Evolutionary conservation across 1,140 invertebrate species (phyloP).

Genomic region (Heterodera carotae): DNA sequence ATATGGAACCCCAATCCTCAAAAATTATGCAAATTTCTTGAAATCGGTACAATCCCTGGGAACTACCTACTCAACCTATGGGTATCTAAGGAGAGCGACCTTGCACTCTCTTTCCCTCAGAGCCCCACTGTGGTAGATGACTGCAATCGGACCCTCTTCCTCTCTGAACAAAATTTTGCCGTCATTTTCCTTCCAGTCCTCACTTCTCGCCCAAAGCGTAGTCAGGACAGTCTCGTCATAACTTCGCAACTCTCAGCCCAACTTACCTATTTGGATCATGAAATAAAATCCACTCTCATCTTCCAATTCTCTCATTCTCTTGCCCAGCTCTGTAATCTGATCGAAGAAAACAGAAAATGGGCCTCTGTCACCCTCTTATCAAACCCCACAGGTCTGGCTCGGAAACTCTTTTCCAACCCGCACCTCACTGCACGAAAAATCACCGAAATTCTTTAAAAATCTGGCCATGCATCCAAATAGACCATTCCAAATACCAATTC

Average conservation of each 20-base stretch:
- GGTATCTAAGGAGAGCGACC: not conserved
- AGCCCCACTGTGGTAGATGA: not conserved
- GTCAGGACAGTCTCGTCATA: not conserved
- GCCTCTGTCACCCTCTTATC: not conserved
- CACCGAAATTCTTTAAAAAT: not conserved
- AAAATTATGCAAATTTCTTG: not conserved
- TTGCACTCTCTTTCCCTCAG: constrained; percentile 2
- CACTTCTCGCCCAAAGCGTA: not conserved
- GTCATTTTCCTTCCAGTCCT: not conserved
- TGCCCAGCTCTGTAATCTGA: not conserved
- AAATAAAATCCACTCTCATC: not conserved
- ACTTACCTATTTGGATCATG: not conserved
- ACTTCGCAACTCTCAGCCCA: not conserved
- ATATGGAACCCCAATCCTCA: not conserved
- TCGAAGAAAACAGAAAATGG: not conserved
- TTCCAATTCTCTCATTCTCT: constrained; percentile 21
- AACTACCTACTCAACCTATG: not conserved
- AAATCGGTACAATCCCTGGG: not conserved
- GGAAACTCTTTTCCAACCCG: not conserved
- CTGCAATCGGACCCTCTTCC: not conserved
- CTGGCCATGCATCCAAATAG: constrained; percentile 1
- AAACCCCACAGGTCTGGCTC: not conserved
- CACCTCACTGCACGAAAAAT: not conserved
- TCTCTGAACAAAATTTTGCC: not conserved
- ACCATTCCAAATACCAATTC: not conserved